phyloP scores from a whole-genome alignment of 2,888 invertebrate genomes.

The Drosophila tripunctata region DNA sequence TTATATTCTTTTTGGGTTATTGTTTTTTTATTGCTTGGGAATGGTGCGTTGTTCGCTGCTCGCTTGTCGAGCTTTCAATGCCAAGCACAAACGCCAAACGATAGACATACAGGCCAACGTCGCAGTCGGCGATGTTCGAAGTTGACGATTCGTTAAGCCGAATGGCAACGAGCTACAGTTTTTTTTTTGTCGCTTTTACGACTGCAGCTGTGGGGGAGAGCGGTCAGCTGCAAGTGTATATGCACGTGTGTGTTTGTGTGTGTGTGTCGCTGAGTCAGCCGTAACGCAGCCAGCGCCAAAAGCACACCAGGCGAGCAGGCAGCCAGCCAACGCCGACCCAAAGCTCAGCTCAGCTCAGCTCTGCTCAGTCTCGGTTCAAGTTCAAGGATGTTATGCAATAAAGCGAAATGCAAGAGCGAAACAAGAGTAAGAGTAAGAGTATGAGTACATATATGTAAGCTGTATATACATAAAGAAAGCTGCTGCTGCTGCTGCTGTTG shows the following conservation, averaged over 20 bases:
- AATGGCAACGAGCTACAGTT: slow-evolving; percentile 24
- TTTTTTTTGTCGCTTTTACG: neutral
- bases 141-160: slow-evolving; percentile 20
- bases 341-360: slow-evolving; percentile 68
- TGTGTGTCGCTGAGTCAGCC: slow-evolving; percentile 42
- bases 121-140: slow-evolving; percentile 9
- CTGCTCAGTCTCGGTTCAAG: slow-evolving; percentile 68
- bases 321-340: slow-evolving; percentile 67
- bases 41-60: slow-evolving; percentile 71
- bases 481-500: slow-evolving; percentile 29
- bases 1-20: slow-evolving; percentile 1
- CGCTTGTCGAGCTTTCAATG: slow-evolving; percentile 81
- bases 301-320: slow-evolving; percentile 55
- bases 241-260: neutral
- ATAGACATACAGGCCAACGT: slow-evolving; percentile 51
- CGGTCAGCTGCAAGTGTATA: slow-evolving; percentile 25
- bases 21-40: slow-evolving; percentile 28
- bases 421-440: slow-evolving; percentile 10
- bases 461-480: slow-evolving; percentile 38
- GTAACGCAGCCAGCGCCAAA: slow-evolving; percentile 30
- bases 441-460: neutral
- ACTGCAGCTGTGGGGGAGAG: slow-evolving; percentile 28
- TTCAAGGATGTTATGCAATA: slow-evolving; percentile 84
- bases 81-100: slow-evolving; percentile 66
- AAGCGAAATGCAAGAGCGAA: slow-evolving; percentile 36